These are phyloP conservation scores for Karalla daura DNA, from an alignment of 2,797 vertebrate genomes.

Conservation along the genomic window DNA sequence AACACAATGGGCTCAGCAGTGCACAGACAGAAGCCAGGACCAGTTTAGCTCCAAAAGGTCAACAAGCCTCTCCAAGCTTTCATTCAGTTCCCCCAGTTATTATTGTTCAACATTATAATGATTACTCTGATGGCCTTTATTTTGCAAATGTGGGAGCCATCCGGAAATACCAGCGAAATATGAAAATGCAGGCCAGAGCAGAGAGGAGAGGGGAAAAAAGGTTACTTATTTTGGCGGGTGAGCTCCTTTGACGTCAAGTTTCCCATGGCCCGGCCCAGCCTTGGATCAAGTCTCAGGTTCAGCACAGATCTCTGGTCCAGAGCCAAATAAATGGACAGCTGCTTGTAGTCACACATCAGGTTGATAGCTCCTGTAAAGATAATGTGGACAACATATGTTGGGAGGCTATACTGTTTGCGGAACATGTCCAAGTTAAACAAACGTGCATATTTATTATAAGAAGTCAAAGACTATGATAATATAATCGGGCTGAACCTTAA, in stretches of 20 bases:
- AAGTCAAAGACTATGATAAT: no score
- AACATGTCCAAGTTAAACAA: background rate
- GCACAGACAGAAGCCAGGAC: constrained; percentile 83
- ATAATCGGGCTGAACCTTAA: background rate
- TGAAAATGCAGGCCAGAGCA: constrained; percentile 73
- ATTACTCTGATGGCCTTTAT: constrained; percentile 84
- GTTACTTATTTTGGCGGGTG: constrained; percentile 64
- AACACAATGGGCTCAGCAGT: constrained; percentile 84
- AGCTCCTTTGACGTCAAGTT: constrained; percentile 75
- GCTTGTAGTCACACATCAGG: constrained; percentile 7
- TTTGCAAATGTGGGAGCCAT: constrained; percentile 79
- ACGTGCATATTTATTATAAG: background rate
- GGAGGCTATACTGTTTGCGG: background rate
- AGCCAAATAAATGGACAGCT: constrained; percentile 35
- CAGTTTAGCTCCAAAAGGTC: constrained; percentile 86
- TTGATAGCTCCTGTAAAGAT: background rate
- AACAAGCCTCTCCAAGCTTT: constrained; percentile 81
- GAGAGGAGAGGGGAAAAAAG: constrained; percentile 54
- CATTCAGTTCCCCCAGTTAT: constrained; percentile 77
- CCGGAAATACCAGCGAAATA: constrained; percentile 83
- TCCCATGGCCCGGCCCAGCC: constrained; percentile 55
- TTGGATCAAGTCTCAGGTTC: constrained; percentile 39
- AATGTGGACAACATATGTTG: background rate
- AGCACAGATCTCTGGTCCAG: constrained; percentile 37
- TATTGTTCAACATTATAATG: constrained; percentile 81